These are phyloP conservation scores for Stegophylla sp. DNA, from an alignment of 2,888 invertebrate species.

Conservation along the genomic window DNA sequence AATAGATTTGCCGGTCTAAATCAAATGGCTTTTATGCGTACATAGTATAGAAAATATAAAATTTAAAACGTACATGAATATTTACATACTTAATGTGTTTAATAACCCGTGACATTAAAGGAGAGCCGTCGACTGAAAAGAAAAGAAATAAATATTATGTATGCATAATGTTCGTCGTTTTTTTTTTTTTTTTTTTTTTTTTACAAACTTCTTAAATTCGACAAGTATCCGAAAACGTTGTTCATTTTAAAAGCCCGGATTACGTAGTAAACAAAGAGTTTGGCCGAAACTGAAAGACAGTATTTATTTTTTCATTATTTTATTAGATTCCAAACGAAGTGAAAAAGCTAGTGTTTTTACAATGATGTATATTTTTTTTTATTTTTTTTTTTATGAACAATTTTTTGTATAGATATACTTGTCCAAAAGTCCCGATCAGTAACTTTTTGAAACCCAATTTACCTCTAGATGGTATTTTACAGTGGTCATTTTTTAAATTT, in stretches of 20 bases:
- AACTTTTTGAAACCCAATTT: too few relatives aligned
- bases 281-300: not conserved
- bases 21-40: not conserved
- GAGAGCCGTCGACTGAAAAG: not conserved
- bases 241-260: not conserved
- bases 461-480: too few relatives aligned
- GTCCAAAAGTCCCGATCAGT: too few relatives aligned
- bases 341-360: too few relatives aligned
- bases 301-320: not conserved
- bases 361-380: too few relatives aligned
- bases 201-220: not conserved
- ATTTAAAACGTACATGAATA: conserved; percentile 9
- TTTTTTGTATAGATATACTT: too few relatives aligned
- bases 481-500: too few relatives aligned
- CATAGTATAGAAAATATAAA: not conserved
- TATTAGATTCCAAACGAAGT: too few relatives aligned
- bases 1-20: not conserved
- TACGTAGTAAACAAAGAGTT: not conserved
- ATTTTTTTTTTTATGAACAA: too few relatives aligned
- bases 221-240: not conserved
- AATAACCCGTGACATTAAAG: conserved; percentile 29
- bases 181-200: conserved; percentile 6
- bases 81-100: conserved; percentile 30
- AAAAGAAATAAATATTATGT: not conserved
- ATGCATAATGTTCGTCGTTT: not conserved